Evolutionary conservation across 1,140 invertebrate genomes (phyloP).

Genomic region (Onthophagus taurus): DNA sequence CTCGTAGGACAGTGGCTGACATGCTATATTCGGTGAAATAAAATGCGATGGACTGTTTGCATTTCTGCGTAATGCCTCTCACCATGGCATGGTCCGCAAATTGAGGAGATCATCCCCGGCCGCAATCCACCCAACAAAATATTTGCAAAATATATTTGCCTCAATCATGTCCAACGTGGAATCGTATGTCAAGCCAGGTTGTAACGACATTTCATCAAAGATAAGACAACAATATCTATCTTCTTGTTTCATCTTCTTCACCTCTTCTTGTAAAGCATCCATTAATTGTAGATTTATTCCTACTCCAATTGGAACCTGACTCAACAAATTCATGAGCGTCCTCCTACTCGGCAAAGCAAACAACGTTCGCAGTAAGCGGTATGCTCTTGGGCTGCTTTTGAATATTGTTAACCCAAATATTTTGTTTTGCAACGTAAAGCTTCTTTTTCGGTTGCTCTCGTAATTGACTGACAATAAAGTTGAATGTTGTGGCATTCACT

Average conservation of each 20-base stretch:
- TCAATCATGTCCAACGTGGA: too few species aligned
- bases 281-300: constrained; percentile 12
- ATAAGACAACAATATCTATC: constrained; percentile 6
- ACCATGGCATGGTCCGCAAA: constrained; percentile 23
- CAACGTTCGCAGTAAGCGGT: constrained; percentile 17
- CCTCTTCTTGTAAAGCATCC: constrained; percentile 11
- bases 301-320: constrained; percentile 9
- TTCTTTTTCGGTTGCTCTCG: constrained; percentile 12
- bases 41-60: constrained; percentile 22
- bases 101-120: too few species aligned
- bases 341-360: constrained; percentile 14
- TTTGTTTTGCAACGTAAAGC: constrained; percentile 18
- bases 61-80: constrained; percentile 17
- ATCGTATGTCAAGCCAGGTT: too few species aligned
- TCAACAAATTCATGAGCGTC: constrained; percentile 11
- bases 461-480: too few species aligned
- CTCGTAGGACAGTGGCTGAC: background rate
- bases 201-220: constrained; percentile 16
- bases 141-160: too few species aligned
- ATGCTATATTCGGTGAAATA: constrained; percentile 3
- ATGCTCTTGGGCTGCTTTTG: constrained; percentile 16
- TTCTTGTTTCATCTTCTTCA: constrained; percentile 7
- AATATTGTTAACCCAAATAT: constrained; percentile 16
- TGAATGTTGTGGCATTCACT: too few species aligned
- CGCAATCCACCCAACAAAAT: too few species aligned